Evolutionary conservation across 2,888 invertebrate genomes (phyloP).

Genomic region (Hirtodrosophila alboralis): DNA sequence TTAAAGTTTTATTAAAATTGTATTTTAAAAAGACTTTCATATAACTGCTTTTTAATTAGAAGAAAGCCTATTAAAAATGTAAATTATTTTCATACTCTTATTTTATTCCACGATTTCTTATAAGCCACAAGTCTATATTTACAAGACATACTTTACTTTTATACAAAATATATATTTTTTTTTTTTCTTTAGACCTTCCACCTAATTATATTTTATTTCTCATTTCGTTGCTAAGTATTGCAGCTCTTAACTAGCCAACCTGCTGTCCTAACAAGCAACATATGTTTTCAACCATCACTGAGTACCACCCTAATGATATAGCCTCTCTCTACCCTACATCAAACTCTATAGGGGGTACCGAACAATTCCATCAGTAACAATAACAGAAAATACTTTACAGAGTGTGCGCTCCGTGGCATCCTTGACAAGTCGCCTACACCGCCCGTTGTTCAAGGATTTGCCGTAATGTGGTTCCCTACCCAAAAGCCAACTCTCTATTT

Average conservation of each 20-base stretch:
- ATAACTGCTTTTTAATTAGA: too few species aligned
- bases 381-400: conserved; percentile 55
- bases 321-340: neutral
- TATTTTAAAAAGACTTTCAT: too few species aligned
- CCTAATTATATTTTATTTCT: conserved; percentile 24
- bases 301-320: conserved; percentile 18
- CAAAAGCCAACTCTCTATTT: neutral
- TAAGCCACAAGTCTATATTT: too few species aligned
- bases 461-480: conserved; percentile 18
- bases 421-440: conserved; percentile 45
- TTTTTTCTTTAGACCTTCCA: neutral
- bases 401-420: conserved; percentile 48
- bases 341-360: conserved; percentile 31
- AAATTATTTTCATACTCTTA: too few species aligned
- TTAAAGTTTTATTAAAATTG: too few species aligned
- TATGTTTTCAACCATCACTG: conserved; percentile 27
- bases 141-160: too few species aligned
- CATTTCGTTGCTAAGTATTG: conserved; percentile 29
- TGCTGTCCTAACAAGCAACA: conserved; percentile 43
- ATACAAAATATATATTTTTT: neutral
- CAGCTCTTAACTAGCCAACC: conserved; percentile 28
- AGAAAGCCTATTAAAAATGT: too few species aligned
- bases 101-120: too few species aligned
- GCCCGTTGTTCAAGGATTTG: conserved; percentile 32
- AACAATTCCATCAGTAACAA: conserved; percentile 51